Percentiles rank a stretch among this genome's conserved stretches.
These are phyloP conservation scores for Oscarella lobularis DNA, from an alignment of 37 sponge, comb jelly and placozoan species.

Conservation along the genomic window DNA sequence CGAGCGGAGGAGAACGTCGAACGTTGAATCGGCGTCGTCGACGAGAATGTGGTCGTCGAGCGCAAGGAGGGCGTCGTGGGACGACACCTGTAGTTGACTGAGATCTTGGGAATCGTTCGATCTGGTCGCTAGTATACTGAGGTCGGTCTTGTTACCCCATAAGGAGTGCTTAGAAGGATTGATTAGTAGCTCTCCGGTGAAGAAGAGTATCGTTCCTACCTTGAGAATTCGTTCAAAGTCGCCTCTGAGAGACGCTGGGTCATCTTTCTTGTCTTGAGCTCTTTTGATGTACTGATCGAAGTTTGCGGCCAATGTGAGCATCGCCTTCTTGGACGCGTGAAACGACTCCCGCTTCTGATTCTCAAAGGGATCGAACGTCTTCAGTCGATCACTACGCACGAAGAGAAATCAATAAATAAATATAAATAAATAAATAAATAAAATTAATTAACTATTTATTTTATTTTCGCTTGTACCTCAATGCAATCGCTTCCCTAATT, in stretches of 20 bases:
- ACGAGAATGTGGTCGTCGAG: slow-evolving; percentile 47
- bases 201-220: slow-evolving; percentile 17
- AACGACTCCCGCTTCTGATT: slow-evolving; percentile 55
- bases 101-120: slow-evolving; percentile 50
- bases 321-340: slow-evolving; percentile 7
- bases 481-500: slow-evolving; percentile 27
- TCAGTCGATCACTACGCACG: slow-evolving; percentile 28
- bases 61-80: slow-evolving; percentile 7
- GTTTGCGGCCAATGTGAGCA: neutral
- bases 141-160: slow-evolving; percentile 97
- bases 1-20: slow-evolving; percentile 43
- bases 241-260: neutral
- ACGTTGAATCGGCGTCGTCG: slow-evolving; percentile 40
- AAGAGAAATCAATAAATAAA: neutral
- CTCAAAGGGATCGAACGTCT: slow-evolving; percentile 72
- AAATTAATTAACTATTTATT: neutral
- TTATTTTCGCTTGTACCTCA: neutral
- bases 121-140: slow-evolving; percentile 64
- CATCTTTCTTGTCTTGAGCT: neutral
- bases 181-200: too few species aligned
- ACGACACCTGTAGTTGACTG: neutral
- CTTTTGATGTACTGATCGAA: slow-evolving; percentile 2
- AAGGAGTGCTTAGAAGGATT: slow-evolving; percentile 88
- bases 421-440: too few species aligned
- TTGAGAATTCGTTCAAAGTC: slow-evolving; percentile 47